Evolutionary conservation across 2,888 invertebrate species (phyloP).

Genomic region (Pycnomerus fuliginosus): DNA sequence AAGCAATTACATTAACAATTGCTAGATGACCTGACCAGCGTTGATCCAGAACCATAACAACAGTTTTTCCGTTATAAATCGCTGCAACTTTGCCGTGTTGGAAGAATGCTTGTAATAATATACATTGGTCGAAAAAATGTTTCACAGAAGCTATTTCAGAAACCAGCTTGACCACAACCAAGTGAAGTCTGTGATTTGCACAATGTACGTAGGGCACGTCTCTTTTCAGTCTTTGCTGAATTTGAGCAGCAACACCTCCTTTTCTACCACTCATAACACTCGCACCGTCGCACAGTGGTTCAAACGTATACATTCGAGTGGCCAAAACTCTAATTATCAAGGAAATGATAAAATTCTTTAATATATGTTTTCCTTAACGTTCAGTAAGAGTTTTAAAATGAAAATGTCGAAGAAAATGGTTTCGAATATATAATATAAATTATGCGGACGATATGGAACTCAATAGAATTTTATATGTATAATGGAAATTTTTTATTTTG

Average conservation of each 20-base stretch:
- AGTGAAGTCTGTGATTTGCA: neutral
- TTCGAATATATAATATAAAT: no score
- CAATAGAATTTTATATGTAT: no score
- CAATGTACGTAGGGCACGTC: neutral
- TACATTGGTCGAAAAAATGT: neutral
- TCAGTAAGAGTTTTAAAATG: no score
- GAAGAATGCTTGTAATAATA: neutral
- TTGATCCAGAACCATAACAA: neutral
- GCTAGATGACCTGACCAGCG: neutral
- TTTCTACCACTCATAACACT: conserved; percentile 1
- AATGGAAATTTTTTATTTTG: no score
- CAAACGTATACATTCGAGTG: no score
- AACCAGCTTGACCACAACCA: neutral
- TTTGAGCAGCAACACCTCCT: neutral
- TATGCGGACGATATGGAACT: no score
- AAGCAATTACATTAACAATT: neutral
- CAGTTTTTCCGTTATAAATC: neutral
- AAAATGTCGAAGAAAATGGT: no score
- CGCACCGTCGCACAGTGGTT: no score
- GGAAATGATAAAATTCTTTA: no score
- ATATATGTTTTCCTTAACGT: no score
- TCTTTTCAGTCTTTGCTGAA: neutral
- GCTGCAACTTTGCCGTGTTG: neutral
- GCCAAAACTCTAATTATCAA: no score
- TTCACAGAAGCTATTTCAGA: neutral